phyloP scores from a whole-genome alignment of 1,140 invertebrate species.

The Drosophila athabasca region DNA sequence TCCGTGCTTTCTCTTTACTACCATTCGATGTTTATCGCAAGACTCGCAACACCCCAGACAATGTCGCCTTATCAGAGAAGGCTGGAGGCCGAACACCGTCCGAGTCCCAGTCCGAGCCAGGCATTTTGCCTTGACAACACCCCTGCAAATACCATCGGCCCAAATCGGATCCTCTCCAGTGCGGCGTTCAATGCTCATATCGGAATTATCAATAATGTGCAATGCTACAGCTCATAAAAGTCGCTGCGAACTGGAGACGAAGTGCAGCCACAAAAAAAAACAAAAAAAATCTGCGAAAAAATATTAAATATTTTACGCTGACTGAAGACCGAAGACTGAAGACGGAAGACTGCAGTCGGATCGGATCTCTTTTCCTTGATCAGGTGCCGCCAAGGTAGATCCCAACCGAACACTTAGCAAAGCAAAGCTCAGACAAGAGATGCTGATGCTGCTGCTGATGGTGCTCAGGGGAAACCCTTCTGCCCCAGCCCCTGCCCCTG shows the following conservation, averaged over 20 bases:
- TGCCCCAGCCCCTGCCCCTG: neutral
- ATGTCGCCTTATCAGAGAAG: slow-evolving; percentile 43
- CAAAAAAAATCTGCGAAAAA: slow-evolving; percentile 31
- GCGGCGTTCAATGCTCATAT: slow-evolving; percentile 27
- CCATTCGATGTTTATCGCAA: slow-evolving; percentile 65
- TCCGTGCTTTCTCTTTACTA: slow-evolving; percentile 66
- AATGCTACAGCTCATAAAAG: slow-evolving; percentile 79
- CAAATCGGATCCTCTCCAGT: slow-evolving; percentile 21
- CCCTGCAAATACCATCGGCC: slow-evolving; percentile 49
- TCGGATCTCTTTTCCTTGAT: slow-evolving; percentile 64
- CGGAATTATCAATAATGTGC: slow-evolving; percentile 78
- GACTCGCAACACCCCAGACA: slow-evolving; percentile 70
- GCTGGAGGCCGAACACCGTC: neutral
- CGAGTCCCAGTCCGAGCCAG: no score
- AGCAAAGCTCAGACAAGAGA: slow-evolving; percentile 54
- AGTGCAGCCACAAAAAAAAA: no score
- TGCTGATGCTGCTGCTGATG: slow-evolving; percentile 22
- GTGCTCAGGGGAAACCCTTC: slow-evolving; percentile 18
- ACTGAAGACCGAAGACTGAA: slow-evolving; percentile 15
- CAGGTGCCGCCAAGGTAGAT: slow-evolving; percentile 69
- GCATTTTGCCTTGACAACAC: slow-evolving; percentile 63
- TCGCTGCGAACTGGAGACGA: slow-evolving; percentile 25
- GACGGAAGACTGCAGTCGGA: slow-evolving; percentile 5
- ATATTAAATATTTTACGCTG: slow-evolving; percentile 73
- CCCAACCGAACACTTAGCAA: slow-evolving; percentile 73